Evolutionary conservation across 2,797 vertebrate genomes (phyloP).

Genomic region (Artibeus lituratus): DNA sequence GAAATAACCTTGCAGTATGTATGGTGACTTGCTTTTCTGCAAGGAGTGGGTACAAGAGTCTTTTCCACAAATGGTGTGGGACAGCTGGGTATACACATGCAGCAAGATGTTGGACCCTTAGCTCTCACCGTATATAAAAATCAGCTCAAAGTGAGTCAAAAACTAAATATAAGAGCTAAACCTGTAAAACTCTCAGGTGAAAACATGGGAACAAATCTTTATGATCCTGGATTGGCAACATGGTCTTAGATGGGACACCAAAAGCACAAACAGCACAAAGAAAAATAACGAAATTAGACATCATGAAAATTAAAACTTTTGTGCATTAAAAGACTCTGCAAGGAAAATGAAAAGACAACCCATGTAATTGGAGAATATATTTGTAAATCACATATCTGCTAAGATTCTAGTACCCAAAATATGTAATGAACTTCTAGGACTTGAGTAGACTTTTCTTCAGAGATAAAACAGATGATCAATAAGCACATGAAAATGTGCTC

Average conservation of each 20-base stretch:
- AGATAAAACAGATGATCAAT: not conserved
- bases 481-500: not conserved
- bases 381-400: not conserved
- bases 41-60: not conserved
- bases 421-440: not conserved
- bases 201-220: not conserved
- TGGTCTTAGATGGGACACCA: not conserved
- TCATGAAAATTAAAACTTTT: not conserved
- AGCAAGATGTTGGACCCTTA: not conserved
- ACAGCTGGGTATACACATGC: not conserved
- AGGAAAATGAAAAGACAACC: not conserved
- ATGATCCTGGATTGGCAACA: not conserved
- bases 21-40: not conserved
- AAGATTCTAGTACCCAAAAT: not conserved
- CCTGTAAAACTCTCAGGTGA: not conserved
- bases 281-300: not conserved
- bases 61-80: not conserved
- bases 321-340: not conserved
- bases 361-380: not conserved
- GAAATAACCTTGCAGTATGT: not conserved
- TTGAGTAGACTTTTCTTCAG: not conserved
- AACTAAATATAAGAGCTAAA: not conserved
- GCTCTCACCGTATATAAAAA: not conserved
- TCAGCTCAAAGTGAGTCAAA: not conserved
- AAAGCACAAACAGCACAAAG: not conserved